Percentiles rank a stretch among this genome's conserved stretches.
phyloP scores from a whole-genome alignment of 2,888 invertebrate species.

The Drosophila niveifrons region DNA sequence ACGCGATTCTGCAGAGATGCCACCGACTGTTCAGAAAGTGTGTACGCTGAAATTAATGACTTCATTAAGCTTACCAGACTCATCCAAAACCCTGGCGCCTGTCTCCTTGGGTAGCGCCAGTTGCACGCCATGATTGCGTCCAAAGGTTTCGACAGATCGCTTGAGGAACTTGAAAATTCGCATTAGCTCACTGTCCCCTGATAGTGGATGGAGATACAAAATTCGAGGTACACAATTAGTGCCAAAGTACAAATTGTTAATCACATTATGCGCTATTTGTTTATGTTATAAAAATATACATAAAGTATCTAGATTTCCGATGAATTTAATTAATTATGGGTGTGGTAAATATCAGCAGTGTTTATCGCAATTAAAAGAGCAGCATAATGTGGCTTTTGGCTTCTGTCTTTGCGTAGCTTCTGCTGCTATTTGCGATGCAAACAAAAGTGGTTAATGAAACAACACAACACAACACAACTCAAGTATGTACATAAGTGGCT shows the following conservation, averaged over 20 bases:
- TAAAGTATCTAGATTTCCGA: constrained; percentile 31
- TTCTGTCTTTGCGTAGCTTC: constrained; percentile 1
- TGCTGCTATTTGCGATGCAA: constrained; percentile 9
- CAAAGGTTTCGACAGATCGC: constrained; percentile 81
- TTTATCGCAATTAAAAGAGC: constrained; percentile 40
- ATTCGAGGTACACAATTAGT: constrained; percentile 22
- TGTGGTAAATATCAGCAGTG: constrained; percentile 63
- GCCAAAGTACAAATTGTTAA: constrained; percentile 30
- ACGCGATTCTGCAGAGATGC: constrained; percentile 71
- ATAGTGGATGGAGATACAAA: constrained; percentile 13
- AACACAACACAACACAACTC: constrained; percentile 5
- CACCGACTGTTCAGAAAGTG: too few relatives aligned
- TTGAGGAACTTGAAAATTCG: constrained; percentile 82
- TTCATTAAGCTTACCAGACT: constrained; percentile 67
- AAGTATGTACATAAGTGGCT: background rate
- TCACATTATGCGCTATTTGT: constrained; percentile 40
- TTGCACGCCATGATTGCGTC: constrained; percentile 83
- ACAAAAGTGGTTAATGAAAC: constrained; percentile 11
- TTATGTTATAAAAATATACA: constrained; percentile 7
- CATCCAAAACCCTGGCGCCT: constrained; percentile 75
- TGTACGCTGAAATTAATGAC: background rate
- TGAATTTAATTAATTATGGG: constrained; percentile 55
- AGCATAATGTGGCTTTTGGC: constrained; percentile 4
- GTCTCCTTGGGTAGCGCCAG: constrained; percentile 77
- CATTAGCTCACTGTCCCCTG: constrained; percentile 82